Conservation (phyloP, 2,113 vertebrate species). For the Ailuropoda melanoleuca region DNA sequence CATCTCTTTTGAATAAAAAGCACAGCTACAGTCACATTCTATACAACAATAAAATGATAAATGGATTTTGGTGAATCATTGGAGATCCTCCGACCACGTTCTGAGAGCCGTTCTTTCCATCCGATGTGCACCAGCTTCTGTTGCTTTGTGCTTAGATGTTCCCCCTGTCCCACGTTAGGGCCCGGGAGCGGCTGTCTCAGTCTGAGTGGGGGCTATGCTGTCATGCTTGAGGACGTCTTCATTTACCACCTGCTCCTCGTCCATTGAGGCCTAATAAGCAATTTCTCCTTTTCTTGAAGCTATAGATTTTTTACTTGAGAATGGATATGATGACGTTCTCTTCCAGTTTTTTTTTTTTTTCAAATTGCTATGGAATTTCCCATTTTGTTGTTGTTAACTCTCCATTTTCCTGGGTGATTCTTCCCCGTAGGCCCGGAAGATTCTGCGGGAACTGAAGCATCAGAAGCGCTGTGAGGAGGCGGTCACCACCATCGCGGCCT, state of each 20-base stretch:
- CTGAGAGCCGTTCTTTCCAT: not conserved
- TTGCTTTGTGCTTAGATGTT: not conserved
- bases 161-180: accelerated
- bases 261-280: accelerated
- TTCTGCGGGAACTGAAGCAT: slow-evolving; percentile 94
- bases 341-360: not conserved
- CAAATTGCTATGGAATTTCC: not conserved
- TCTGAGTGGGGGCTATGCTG: too few relatives aligned
- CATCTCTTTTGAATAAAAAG: not conserved
- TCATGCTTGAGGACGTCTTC: accelerated
- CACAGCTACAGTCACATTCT: not conserved
- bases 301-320: not conserved
- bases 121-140: accelerated
- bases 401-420: not conserved
- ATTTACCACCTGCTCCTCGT: not conserved
- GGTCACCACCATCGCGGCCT: slow-evolving; percentile 94
- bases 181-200: not conserved
- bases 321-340: accelerated
- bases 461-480: slow-evolving; percentile 95
- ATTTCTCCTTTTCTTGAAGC: not conserved
- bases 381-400: not conserved
- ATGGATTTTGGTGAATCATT: not conserved
- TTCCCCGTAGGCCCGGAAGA: slow-evolving; percentile 89
- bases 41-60: not conserved
- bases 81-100: not conserved